phyloP scores from a whole-genome alignment of 1,140 invertebrate genomes.

The Planococcus citri region DNA sequence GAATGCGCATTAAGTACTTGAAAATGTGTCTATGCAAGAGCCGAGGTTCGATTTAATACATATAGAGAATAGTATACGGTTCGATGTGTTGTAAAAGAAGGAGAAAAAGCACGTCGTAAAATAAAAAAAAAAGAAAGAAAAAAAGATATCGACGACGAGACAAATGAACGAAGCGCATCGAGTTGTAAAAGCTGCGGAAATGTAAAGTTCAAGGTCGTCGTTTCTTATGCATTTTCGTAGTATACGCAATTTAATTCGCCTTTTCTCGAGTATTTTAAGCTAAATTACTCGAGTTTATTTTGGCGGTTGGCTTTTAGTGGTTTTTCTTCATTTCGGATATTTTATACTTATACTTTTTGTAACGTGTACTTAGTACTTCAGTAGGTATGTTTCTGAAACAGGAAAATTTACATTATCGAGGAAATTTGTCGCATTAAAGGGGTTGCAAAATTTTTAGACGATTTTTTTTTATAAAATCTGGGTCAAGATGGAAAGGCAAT shows the following conservation, averaged over 20 bases:
- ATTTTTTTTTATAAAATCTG: too few species aligned
- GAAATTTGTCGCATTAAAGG: background rate
- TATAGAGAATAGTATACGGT: too few species aligned
- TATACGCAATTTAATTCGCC: background rate
- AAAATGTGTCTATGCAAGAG: too few species aligned
- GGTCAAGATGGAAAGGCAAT: background rate
- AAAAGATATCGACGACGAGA: background rate
- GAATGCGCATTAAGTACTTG: too few species aligned
- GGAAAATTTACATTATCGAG: background rate
- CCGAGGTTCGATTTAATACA: too few species aligned
- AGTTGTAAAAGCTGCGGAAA: background rate
- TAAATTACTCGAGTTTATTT: background rate
- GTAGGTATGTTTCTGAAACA: constrained; percentile 1
- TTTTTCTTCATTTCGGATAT: background rate
- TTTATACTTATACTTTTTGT: background rate
- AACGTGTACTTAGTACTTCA: too few species aligned
- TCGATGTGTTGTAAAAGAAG: too few species aligned
- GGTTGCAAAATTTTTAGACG: background rate
- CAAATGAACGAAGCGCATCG: too few species aligned
- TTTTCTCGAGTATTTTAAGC: background rate
- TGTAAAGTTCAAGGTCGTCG: background rate
- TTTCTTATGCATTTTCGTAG: background rate
- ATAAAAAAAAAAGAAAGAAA: background rate
- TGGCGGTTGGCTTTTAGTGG: background rate
- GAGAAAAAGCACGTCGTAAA: too few species aligned